Base-by-base conservation (phyloP, 53 echinoderm and acorn worm species). In the Glandiceps talaboti region DNA sequence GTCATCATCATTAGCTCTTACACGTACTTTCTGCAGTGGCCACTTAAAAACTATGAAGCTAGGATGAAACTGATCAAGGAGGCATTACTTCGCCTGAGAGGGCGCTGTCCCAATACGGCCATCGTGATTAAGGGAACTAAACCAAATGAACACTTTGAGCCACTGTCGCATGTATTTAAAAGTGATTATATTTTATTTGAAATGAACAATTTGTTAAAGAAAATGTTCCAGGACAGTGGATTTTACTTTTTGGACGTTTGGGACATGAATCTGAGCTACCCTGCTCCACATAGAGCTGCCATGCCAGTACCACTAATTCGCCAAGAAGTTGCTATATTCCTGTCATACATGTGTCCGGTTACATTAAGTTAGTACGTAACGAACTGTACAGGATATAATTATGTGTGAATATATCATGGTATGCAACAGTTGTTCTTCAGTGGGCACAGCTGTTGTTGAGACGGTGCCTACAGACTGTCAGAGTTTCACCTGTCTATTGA, bases 271-370 rank as follows among this genome's bases (percentile, higher is more conserved):
- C 1, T 75, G 73, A 81, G 82, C 28, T 79, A 79, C 78, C 32
- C 74, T 27, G 30, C 81, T 0, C 14, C 73, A 26, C 28, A 27
- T 33, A 14, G 0, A 1, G 82, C 82, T n/a, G 79, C 81, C 75
- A 86, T 86, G 87, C 82, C 87, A 14, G 79, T 78, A 77, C 80
- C 78, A 0, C 82, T 81, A n/a, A 82, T 86, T 14, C 79, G 78
- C 10, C 82, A 82, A 83, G 82, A 82, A 74, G 87, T 86, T 0
- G 79, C 81, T 64, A 28, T 86, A 27, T 82, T 86, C 30, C 75
- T 86, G 30, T 86, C 87, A 0, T 29, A 86, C 32, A 30, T 86
- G 1, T 86, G 81, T 82, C 76, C 77, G n/a, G n/a, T n/a, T n/a
- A n/a, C n/a, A n/a, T n/a, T n/a, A n/a, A n/a, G n/a, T n/a, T n/a